Evolutionary conservation across 2,113 vertebrate genomes (phyloP), one percentile per base, ranked within the genome.

Genomic region (Lontra canadensis): DNA sequence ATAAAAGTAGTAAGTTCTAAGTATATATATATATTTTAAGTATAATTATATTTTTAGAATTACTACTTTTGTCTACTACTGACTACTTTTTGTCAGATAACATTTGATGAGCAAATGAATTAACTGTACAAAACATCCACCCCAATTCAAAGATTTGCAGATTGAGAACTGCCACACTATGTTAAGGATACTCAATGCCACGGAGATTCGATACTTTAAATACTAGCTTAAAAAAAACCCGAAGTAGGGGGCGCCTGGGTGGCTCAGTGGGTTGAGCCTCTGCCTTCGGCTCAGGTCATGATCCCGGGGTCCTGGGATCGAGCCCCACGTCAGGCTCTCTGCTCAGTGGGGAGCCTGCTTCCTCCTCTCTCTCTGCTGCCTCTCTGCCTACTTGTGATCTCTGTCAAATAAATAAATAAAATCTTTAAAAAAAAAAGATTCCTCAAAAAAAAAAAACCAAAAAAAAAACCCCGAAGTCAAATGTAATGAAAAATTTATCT

Each of bases 71-170:
- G 63, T 31, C 95, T 80, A 79, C 26, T 52, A 52, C 15, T 17
- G 15, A 52, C 49, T 52, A 52, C 49, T 52, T 52, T 52, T 52
- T 15, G 49, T 52, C 49, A 85, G 23, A 67, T 95, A 91, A 39
- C 47, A 88, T 49, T 39, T 93, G 47, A 83, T 92, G 57, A 88
- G n/a, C 36, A 76, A 83, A 94, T 74, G 73, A 36, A 86, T 90
- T 63, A 90, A 90, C 21, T 34, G 29, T n/a, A 52, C n/a, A 86
- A 93, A 96, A 90, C n/a, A 90, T 44, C 15, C 7, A 73, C 44
- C 29, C 47, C 52, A 73, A 73, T 39, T 18, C 80, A 90, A 55
- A 86, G 18, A 94, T 36, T 15, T 80, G 12, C 23, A 65, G 55
- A 80, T 3, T 81, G 31, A 73, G 39, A 93, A 69, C 39, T 89